Evolutionary conservation across 2,888 invertebrate species (phyloP).

Genomic region (Ditula angustiorana): DNA sequence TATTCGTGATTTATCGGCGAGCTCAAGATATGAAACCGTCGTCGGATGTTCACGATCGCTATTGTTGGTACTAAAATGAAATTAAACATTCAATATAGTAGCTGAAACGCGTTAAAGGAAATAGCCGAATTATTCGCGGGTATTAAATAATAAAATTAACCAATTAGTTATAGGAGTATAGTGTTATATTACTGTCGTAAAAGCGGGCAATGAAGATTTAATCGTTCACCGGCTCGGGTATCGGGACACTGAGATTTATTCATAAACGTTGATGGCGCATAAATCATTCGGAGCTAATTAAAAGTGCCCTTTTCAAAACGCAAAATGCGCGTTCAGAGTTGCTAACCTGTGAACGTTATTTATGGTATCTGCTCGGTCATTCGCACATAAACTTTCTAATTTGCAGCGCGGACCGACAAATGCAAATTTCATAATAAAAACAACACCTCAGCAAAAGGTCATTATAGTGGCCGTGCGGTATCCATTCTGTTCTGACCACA

Average conservation of each 20-base stretch:
- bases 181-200: slow-evolving; percentile 30
- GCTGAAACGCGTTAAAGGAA: slow-evolving; percentile 17
- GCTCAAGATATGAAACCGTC: slow-evolving; percentile 73
- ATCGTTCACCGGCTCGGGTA: slow-evolving; percentile 47
- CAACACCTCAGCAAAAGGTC: slow-evolving; percentile 72
- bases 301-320: slow-evolving; percentile 69
- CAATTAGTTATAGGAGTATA: slow-evolving; percentile 34
- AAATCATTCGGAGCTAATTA: slow-evolving; percentile 80
- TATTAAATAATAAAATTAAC: slow-evolving; percentile 36
- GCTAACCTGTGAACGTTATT: slow-evolving; percentile 77
- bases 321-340: slow-evolving; percentile 61
- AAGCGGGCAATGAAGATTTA: slow-evolving; percentile 36
- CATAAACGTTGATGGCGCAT: slow-evolving; percentile 68
- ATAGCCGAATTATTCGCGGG: slow-evolving; percentile 7
- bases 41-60: slow-evolving; percentile 77
- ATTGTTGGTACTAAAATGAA: slow-evolving; percentile 56
- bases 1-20: slow-evolving; percentile 75
- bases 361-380: slow-evolving; percentile 74
- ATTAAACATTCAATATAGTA: slow-evolving; percentile 34
- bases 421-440: slow-evolving; percentile 77
- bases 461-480: slow-evolving; percentile 76
- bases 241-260: slow-evolving; percentile 62
- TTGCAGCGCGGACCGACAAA: slow-evolving; percentile 69
- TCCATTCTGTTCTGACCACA: slow-evolving; percentile 76
- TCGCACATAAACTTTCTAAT: slow-evolving; percentile 82